phyloP scores from a whole-genome alignment of 1,140 invertebrate genomes.

The Eurosta solidaginis region DNA sequence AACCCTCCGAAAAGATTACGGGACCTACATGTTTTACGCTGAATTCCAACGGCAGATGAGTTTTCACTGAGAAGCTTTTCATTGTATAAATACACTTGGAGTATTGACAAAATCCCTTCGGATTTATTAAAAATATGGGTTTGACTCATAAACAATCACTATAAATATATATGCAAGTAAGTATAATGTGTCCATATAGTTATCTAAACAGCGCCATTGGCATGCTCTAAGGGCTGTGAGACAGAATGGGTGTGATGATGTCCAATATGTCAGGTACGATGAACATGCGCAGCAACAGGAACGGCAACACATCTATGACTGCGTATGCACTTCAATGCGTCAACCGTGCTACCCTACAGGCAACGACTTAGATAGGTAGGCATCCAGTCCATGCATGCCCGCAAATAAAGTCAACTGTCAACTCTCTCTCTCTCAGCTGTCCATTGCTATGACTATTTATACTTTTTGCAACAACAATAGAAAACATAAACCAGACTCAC shows the following conservation, averaged over 20 bases:
- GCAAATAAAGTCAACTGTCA: not conserved
- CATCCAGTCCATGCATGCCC: not conserved
- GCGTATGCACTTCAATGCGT: not conserved
- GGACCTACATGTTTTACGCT: too few relatives aligned
- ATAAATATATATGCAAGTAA: not conserved
- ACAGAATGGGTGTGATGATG: slow-evolving; percentile 25
- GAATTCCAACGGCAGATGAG: too few relatives aligned
- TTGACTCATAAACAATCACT: too few relatives aligned
- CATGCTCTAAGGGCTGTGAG: not conserved
- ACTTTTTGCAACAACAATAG: not conserved
- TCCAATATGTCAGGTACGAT: slow-evolving; percentile 26
- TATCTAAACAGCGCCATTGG: not conserved
- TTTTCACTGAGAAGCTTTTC: too few relatives aligned
- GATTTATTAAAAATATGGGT: too few relatives aligned
- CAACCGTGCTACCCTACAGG: not conserved
- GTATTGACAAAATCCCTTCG: too few relatives aligned
- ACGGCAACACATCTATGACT: too few relatives aligned
- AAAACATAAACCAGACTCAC: not conserved
- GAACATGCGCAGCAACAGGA: not conserved
- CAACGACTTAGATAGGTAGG: not conserved
- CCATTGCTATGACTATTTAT: not conserved
- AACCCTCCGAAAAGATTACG: too few relatives aligned
- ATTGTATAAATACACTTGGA: too few relatives aligned
- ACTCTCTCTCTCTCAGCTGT: not conserved
- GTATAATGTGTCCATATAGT: not conserved